Evolutionary conservation across 2,797 vertebrate genomes (phyloP).

Genomic region (Intellagama lesueurii): DNA sequence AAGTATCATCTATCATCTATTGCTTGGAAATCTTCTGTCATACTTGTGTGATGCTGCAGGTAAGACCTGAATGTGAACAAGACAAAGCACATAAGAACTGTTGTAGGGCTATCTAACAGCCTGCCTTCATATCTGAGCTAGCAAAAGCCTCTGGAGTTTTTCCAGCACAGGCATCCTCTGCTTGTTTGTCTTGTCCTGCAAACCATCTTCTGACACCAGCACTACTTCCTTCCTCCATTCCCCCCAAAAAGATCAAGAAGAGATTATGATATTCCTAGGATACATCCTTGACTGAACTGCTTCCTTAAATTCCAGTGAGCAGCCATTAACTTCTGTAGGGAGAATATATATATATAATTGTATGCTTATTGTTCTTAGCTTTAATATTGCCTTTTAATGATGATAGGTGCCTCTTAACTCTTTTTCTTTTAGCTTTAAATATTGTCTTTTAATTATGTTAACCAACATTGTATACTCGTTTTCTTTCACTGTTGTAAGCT

Average conservation of each 20-base stretch:
- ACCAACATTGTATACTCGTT: no score
- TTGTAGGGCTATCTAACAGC: neutral
- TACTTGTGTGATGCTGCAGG: neutral
- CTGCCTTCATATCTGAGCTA: constrained; percentile 1
- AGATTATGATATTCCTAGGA: neutral
- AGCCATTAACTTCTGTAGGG: neutral
- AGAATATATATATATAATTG: no score
- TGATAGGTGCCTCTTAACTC: no score
- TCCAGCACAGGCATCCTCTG: no score
- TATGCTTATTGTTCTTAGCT: no score
- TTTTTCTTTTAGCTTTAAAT: no score
- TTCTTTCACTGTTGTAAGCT: no score
- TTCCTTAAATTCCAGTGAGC: no score
- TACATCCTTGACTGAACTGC: neutral
- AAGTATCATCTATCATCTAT: neutral
- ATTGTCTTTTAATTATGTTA: no score
- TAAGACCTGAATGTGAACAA: neutral
- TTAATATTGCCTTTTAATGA: no score
- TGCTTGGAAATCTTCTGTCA: neutral
- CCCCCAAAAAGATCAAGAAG: neutral
- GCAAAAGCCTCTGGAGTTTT: neutral
- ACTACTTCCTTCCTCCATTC: neutral
- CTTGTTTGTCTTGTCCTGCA: neutral
- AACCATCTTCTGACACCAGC: neutral
- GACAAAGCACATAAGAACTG: neutral